phyloP scores from a whole-genome alignment of 2,797 vertebrate genomes.

The Pteronotus mesoamericanus region DNA sequence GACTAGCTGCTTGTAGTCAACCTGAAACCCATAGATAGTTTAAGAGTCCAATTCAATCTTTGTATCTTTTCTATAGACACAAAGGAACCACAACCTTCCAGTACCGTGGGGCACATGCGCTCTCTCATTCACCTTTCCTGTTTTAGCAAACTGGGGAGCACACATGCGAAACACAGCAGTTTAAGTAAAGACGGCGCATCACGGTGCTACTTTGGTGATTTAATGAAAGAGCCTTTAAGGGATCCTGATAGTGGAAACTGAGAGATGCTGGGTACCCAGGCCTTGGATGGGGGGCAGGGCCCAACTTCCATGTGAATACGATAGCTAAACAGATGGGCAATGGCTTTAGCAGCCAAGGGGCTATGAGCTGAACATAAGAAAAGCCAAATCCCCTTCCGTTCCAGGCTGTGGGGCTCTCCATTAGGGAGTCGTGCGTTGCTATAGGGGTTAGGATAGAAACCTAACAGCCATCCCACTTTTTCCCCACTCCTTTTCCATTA shows the following conservation, averaged over 20 bases:
- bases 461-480: neutral
- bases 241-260: neutral
- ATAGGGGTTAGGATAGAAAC: neutral
- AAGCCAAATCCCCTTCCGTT: neutral
- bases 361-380: neutral
- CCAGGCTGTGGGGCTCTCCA: neutral
- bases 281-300: neutral
- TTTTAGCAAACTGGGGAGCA: neutral
- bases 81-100: neutral
- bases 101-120: neutral
- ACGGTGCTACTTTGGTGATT: neutral
- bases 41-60: conserved; percentile 53
- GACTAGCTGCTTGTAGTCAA: conserved; percentile 48
- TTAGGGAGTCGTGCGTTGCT: neutral
- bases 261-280: neutral
- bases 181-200: neutral
- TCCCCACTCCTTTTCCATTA: neutral
- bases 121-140: neutral
- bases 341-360: neutral
- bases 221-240: neutral
- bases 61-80: conserved; percentile 31
- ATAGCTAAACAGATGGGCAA: conserved; percentile 41
- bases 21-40: conserved; percentile 55
- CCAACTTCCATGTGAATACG: neutral
- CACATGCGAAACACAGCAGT: neutral